Conservation (phyloP, 2,113 vertebrate species). For the Conger conger region DNA sequence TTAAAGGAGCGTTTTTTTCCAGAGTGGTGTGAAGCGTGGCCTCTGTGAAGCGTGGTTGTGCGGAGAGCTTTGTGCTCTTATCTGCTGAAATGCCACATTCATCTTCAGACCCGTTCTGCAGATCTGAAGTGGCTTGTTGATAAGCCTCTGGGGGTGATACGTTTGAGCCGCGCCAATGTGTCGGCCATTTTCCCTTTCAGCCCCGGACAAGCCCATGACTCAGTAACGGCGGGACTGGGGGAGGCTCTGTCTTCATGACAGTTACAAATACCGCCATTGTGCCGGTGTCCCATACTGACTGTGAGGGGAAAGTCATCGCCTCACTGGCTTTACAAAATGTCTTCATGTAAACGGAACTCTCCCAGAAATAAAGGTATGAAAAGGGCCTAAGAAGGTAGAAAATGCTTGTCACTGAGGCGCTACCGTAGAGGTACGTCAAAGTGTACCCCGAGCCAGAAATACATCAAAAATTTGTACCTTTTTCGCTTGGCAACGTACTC, state of each 20-base stretch:
- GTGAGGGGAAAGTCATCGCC: neutral
- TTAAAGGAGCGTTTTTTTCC: neutral
- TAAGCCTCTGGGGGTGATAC: constrained; percentile 1
- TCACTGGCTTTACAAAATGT: neutral
- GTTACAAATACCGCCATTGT: neutral
- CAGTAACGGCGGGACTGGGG: neutral
- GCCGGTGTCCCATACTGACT: neutral
- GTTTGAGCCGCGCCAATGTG: neutral
- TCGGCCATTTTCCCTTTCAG: neutral
- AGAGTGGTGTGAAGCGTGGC: constrained; percentile 57
- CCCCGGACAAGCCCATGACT: neutral
- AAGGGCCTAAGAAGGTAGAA: too few relatives aligned
- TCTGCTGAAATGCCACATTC: constrained; percentile 31
- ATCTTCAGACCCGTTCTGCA: neutral
- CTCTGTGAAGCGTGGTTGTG: constrained; percentile 54
- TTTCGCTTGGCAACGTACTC: too few relatives aligned
- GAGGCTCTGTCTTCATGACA: neutral
- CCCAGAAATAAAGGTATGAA: too few relatives aligned
- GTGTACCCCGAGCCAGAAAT: too few relatives aligned
- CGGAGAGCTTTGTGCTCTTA: constrained; percentile 37
- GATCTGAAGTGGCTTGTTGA: constrained; percentile 21
- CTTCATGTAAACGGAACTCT: too few relatives aligned
- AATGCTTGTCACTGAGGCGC: too few relatives aligned
- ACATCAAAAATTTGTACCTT: too few relatives aligned
- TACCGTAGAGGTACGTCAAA: too few relatives aligned